Conservation (phyloP, 2,888 invertebrate genomes). For the Trissonchulus latispiculum region DNA sequence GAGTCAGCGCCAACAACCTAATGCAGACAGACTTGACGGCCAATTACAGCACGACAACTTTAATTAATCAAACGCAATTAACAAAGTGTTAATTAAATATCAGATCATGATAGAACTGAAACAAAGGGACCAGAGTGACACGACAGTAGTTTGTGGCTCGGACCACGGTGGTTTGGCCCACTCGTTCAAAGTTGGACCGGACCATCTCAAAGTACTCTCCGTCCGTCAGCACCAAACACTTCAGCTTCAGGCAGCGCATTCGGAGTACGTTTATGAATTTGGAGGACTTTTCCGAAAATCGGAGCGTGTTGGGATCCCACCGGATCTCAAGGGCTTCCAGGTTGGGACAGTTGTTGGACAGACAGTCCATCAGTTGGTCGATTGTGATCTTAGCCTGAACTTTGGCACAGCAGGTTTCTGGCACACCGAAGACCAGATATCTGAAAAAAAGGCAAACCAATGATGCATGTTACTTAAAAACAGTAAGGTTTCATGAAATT, state of each 20-base stretch:
- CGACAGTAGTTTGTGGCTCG: slow-evolving; percentile 89
- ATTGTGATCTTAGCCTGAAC: slow-evolving; percentile 66
- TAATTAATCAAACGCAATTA: neutral
- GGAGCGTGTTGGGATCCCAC: slow-evolving; percentile 96
- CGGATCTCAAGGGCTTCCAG: slow-evolving; percentile 83
- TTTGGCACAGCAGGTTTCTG: slow-evolving; percentile 87
- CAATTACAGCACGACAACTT: too few relatives aligned
- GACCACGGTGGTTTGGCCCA: slow-evolving; percentile 92
- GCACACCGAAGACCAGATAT: slow-evolving; percentile 80
- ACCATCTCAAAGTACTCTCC: slow-evolving; percentile 99
- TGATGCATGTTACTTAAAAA: too few relatives aligned
- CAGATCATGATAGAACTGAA: slow-evolving; percentile 84
- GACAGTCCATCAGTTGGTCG: slow-evolving; percentile 93
- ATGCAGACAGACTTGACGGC: too few relatives aligned
- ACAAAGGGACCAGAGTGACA: slow-evolving; percentile 82
- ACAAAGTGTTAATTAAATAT: slow-evolving; percentile 66
- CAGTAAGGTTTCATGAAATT: too few relatives aligned
- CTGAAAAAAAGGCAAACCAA: neutral
- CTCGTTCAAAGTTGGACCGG: slow-evolving; percentile 96
- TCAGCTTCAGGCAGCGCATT: slow-evolving; percentile 81
- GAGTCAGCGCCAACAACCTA: too few relatives aligned
- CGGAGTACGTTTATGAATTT: slow-evolving; percentile 96
- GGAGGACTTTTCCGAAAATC: slow-evolving; percentile 98
- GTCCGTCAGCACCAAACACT: slow-evolving; percentile 86
- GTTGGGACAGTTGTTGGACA: slow-evolving; percentile 78